Evolutionary conservation across 2,113 vertebrate genomes (phyloP).

Genomic region (Tachysurus fulvidraco): DNA sequence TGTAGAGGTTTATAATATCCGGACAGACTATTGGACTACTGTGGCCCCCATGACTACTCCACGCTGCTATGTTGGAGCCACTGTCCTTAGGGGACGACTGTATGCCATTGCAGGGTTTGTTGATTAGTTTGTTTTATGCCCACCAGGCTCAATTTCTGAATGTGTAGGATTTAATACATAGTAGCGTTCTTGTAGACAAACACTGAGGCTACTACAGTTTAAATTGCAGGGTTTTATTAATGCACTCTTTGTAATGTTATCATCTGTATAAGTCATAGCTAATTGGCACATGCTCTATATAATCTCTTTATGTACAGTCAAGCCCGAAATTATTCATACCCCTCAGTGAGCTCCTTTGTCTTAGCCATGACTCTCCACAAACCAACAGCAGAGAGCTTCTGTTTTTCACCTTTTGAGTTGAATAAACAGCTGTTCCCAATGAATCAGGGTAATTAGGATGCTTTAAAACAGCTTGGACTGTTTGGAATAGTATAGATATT

Average conservation of each 20-base stretch:
- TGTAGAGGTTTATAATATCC: conserved; percentile 95
- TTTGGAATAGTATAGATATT: no score
- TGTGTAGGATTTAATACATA: background rate
- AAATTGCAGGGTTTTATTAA: background rate
- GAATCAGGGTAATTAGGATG: no score
- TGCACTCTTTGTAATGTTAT: background rate
- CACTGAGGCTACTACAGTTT: background rate
- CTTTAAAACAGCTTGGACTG: no score
- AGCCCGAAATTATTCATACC: no score
- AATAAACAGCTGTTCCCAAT: no score
- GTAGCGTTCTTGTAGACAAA: background rate
- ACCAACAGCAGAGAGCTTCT: no score
- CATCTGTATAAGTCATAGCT: background rate
- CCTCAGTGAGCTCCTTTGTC: no score
- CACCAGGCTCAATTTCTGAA: background rate
- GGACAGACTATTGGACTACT: conserved; percentile 95
- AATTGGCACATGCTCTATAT: background rate
- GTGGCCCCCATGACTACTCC: conserved; percentile 97
- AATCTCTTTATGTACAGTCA: no score
- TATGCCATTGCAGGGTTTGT: conserved; percentile 92
- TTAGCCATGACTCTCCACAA: no score
- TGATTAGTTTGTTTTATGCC: background rate
- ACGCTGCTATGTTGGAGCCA: conserved; percentile 95
- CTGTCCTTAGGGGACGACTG: conserved; percentile 90
- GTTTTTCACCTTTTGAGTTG: no score